A percentile compares a stretch with the other conserved stretches of the same genome.
These are phyloP conservation scores for Gobionotothen gibberifrons DNA, from an alignment of 2,797 vertebrate species.

Conservation along the genomic window DNA sequence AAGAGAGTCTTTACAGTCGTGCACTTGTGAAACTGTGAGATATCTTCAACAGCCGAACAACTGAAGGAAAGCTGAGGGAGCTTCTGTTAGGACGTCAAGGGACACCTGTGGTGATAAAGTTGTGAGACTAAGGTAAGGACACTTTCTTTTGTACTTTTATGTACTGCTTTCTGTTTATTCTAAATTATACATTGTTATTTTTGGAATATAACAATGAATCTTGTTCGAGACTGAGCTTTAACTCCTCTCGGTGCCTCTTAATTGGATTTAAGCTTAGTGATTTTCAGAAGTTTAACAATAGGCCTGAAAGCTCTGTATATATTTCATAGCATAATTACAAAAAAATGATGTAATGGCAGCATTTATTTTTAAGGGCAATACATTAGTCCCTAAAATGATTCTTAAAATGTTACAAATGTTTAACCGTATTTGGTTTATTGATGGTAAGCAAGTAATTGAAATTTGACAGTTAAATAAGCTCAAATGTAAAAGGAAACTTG, in stretches of 20 bases:
- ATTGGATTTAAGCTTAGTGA: not conserved
- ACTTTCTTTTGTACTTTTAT: not conserved
- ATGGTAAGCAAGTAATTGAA: not conserved
- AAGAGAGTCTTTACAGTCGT: constrained; percentile 36
- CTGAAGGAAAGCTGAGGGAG: constrained; percentile 15
- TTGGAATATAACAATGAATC: not conserved
- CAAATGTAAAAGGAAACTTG: too few relatives aligned
- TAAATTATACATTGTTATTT: not conserved
- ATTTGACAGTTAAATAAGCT: too few relatives aligned
- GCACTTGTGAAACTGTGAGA: constrained; percentile 11
- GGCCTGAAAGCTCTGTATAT: not conserved
- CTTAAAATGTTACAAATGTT: not conserved
- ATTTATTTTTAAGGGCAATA: not conserved
- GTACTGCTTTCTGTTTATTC: not conserved
- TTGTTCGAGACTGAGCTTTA: not conserved
- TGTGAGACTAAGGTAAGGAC: constrained; percentile 60
- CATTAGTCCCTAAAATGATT: not conserved
- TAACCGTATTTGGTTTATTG: not conserved
- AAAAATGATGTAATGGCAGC: not conserved
- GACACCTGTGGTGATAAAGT: constrained; percentile 17
- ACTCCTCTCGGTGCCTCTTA: not conserved
- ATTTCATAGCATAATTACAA: not conserved
- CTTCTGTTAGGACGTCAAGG: not conserved
- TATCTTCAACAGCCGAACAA: constrained; percentile 1
- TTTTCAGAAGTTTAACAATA: not conserved